Evolutionary conservation across 2,888 invertebrate species (phyloP), one percentile per base, ranked within the genome.

Genomic region (Proisotoma minuta): DNA sequence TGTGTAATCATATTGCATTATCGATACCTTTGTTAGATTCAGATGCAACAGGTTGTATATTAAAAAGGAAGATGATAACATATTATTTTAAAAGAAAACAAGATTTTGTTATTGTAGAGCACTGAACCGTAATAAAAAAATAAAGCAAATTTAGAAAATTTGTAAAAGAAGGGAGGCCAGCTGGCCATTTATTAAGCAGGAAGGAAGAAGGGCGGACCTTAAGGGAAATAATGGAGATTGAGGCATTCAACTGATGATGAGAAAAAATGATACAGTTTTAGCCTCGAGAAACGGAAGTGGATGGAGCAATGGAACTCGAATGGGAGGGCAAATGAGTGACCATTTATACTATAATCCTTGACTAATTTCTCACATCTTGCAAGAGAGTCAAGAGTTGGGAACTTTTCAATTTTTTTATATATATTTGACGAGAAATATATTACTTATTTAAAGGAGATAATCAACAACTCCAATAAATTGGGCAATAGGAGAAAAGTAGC

Each of bases 281-380:
- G 39, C 18, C 53, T 34, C 8, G 22, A 54, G 53, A 39, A 54
- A 29, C 53, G 53, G 53, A 54, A 54, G 53, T 54, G 53, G 53
- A 20, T 28, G 39, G 53, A 39, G 53, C 53, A 27, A 51, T 51
- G 51, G 28, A 28, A 51, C 53, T 54, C 22, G 12, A 29, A 39
- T 12, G 20, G 53, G 53, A 54, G 53, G 53, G 53, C 27, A 51
- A 51, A 27, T 27, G 51, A 27, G 23, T 51, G 51, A 27, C 3
- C 51, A 51, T 24, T n/a, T 26, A 51, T 51, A 54, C 39, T 54
- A 52, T 52, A 28, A 52, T 43, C 18, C 43, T 43, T 43, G 43
- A 43, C 43, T 43, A 43, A 43, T 43, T 43, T 20, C 20, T n/a
- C n/a, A n/a, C n/a, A n/a, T n/a, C n/a, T n/a, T n/a, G n/a, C n/a